Evolutionary conservation across 2,888 invertebrate species (phyloP).

Genomic region (Spilarctia lutea): DNA sequence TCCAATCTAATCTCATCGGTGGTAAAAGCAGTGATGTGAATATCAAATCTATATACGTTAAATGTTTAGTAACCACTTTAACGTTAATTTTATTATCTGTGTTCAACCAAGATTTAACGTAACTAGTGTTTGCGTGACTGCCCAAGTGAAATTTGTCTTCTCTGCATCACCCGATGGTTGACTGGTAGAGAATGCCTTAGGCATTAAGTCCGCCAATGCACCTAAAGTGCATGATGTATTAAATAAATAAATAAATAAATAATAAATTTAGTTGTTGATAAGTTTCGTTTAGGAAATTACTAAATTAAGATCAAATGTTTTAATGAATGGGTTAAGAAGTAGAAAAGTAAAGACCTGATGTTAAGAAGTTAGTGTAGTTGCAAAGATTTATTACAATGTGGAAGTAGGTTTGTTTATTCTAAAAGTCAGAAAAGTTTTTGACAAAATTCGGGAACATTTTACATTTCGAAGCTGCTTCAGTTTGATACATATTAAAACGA

Average conservation of each 20-base stretch:
- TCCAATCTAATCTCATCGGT: slow-evolving; percentile 46
- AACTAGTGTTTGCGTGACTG: slow-evolving; percentile 7
- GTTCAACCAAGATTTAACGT: slow-evolving; percentile 26
- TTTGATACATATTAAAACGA: background rate
- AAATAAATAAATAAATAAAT: too few species aligned
- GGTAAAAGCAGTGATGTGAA: slow-evolving; percentile 31
- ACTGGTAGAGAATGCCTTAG: too few species aligned
- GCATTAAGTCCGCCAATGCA: too few species aligned
- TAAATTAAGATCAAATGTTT: background rate
- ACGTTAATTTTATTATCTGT: slow-evolving; percentile 34
- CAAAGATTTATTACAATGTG: background rate
- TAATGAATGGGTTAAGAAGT: background rate
- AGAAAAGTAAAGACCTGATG: background rate
- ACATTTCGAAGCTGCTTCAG: background rate
- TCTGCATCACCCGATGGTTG: too few species aligned
- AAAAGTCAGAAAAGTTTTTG: background rate
- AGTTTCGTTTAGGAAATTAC: background rate
- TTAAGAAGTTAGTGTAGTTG: background rate
- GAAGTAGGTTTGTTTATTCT: background rate
- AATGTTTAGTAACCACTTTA: slow-evolving; percentile 37
- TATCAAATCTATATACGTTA: slow-evolving; percentile 41
- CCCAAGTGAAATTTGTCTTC: background rate
- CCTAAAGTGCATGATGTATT: too few species aligned
- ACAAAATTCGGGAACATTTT: background rate
- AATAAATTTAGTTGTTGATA: background rate